Conservation (phyloP, 2,888 invertebrate species). For the Anaspis maculata region DNA sequence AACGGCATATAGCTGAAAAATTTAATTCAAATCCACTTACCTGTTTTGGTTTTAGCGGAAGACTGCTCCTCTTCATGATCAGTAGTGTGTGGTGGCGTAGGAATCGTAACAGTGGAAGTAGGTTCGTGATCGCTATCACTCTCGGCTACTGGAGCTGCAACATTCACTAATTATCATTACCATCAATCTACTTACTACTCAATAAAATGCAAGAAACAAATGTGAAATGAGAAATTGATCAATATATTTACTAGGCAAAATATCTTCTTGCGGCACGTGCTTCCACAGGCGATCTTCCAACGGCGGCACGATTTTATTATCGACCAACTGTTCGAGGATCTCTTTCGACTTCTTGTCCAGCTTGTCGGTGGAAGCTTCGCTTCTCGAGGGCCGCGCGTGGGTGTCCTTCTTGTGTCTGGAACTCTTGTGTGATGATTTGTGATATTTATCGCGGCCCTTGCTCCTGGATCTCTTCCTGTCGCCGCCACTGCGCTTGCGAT, state of each 20-base stretch:
- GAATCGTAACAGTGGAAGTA: constrained; percentile 66
- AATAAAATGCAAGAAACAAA: constrained; percentile 8
- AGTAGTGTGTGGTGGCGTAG: constrained; percentile 44
- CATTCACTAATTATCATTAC: too few relatives aligned
- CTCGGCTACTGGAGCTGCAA: constrained; percentile 38
- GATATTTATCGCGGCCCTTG: constrained; percentile 26
- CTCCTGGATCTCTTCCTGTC: constrained; percentile 24
- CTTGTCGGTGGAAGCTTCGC: constrained; percentile 32
- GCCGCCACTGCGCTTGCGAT: constrained; percentile 20
- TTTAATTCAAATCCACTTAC: too few relatives aligned
- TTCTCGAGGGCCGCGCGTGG: constrained; percentile 17
- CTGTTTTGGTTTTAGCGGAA: neutral
- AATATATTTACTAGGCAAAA: constrained; percentile 36
- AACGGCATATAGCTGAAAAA: too few relatives aligned
- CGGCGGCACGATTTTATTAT: constrained; percentile 42
- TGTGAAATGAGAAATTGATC: too few relatives aligned
- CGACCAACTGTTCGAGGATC: constrained; percentile 40
- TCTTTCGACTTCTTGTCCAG: constrained; percentile 41
- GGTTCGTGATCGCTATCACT: constrained; percentile 71
- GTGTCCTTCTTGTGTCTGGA: constrained; percentile 37
- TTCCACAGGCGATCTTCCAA: constrained; percentile 48
- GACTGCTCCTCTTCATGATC: constrained; percentile 32
- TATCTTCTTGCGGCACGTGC: constrained; percentile 42
- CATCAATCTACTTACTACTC: too few relatives aligned
- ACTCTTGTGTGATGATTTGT: constrained; percentile 37